Conservation (phyloP, 1,140 invertebrate genomes). For the Tribolium madens region DNA sequence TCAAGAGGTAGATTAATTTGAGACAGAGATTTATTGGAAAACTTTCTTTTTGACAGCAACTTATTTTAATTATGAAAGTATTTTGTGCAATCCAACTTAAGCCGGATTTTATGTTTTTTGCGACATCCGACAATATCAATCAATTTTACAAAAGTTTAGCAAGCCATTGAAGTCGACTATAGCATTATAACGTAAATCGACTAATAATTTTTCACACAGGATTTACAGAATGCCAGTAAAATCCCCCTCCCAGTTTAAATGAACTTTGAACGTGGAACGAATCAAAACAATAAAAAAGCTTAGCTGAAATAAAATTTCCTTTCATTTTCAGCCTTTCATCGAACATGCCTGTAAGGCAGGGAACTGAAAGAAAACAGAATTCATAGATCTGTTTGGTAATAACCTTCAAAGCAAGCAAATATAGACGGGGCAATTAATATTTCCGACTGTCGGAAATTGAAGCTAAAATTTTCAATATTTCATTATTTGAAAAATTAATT, state of each 20-base stretch:
- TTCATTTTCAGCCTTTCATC: not conserved
- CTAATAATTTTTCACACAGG: no score
- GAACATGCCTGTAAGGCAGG: not conserved
- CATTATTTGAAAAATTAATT: not conserved
- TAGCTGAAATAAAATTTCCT: not conserved
- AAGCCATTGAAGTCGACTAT: not conserved
- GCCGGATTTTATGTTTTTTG: not conserved
- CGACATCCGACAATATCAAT: not conserved
- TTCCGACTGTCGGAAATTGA: not conserved
- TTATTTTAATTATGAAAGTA: constrained; percentile 16
- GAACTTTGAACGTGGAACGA: not conserved
- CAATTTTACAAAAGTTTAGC: not conserved
- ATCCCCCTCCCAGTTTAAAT: no score
- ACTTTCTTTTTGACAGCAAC: constrained; percentile 4
- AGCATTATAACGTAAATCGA: not conserved
- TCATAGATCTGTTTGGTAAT: not conserved
- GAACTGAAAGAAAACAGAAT: not conserved
- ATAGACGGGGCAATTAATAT: not conserved
- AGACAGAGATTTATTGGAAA: constrained; percentile 6
- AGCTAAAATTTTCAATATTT: not conserved
- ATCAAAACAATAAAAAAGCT: not conserved
- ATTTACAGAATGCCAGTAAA: not conserved
- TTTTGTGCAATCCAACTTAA: not conserved
- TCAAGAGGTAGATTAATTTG: constrained; percentile 1
- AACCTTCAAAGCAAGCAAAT: not conserved